A percentile compares a stretch with the other conserved stretches of the same genome.
Conservation (phyloP, 2,797 vertebrate genomes). For the Phataginus tetradactyla region DNA sequence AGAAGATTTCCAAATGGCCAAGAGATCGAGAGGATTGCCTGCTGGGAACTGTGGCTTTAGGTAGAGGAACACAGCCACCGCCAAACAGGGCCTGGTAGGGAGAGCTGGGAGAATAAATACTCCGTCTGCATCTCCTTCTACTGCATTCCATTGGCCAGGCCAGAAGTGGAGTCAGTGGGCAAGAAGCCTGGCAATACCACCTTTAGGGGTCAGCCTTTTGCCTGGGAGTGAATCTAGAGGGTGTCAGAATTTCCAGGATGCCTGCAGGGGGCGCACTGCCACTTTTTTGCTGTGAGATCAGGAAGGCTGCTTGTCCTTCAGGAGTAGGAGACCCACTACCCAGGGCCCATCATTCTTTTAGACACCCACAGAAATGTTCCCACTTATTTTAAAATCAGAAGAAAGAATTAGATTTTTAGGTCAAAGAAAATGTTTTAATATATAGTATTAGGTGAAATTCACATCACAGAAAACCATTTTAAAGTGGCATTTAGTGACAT, state of each 20-base stretch:
- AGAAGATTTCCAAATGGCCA: background rate
- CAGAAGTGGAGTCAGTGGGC: background rate
- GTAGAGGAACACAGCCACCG: background rate
- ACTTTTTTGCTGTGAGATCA: background rate
- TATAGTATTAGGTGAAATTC: background rate
- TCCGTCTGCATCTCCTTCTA: background rate
- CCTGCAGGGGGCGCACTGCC: background rate
- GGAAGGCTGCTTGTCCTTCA: background rate
- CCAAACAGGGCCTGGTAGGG: background rate
- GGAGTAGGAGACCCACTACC: background rate
- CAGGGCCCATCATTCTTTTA: background rate
- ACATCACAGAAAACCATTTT: background rate
- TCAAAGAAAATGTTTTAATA: constrained; percentile 11
- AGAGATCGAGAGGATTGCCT: background rate
- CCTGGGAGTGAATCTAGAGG: background rate
- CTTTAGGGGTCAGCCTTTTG: background rate
- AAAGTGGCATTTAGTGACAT: background rate
- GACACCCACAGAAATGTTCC: background rate
- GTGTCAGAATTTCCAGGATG: background rate
- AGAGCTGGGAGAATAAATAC: background rate
- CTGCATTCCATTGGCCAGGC: background rate
- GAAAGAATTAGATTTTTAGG: background rate
- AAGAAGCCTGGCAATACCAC: background rate
- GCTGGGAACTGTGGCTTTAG: background rate
- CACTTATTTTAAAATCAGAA: background rate